These are phyloP conservation scores for Jordanella pulchra DNA, from an alignment of 2,797 vertebrate species.

Conservation along the genomic window DNA sequence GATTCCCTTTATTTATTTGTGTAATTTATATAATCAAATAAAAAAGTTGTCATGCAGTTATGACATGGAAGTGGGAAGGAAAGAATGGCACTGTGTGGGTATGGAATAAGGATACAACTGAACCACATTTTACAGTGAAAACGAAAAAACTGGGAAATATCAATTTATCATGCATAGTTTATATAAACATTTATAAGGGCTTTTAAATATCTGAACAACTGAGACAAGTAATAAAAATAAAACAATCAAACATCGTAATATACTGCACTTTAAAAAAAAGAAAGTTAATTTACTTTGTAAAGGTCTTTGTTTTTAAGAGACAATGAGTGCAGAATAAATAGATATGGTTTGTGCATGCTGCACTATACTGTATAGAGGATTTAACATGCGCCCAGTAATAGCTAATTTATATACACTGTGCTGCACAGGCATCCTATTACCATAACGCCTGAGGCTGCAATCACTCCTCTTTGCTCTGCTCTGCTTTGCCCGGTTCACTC, in stretches of 20 bases:
- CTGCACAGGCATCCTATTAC: constrained; percentile 79
- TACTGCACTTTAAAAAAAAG: neutral
- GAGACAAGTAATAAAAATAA: neutral
- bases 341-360: constrained; percentile 31
- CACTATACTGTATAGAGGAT: constrained; percentile 55
- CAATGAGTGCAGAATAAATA: constrained; percentile 3
- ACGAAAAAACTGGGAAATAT: neutral
- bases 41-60: no score
- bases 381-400: constrained; percentile 74
- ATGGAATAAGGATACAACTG: neutral
- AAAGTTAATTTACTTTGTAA: neutral
- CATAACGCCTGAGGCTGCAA: constrained; percentile 78
- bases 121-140: neutral
- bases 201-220: neutral
- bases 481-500: constrained; percentile 70
- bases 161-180: neutral
- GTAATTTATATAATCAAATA: neutral
- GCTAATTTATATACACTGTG: constrained; percentile 80
- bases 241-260: neutral
- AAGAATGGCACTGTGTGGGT: neutral
- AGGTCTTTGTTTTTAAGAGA: constrained; percentile 9
- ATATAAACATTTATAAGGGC: neutral
- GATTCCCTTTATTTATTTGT: neutral
- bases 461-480: constrained; percentile 68
- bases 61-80: no score